Evolutionary conservation across 2,888 invertebrate species (phyloP).

Genomic region (Agonopterix arenella): DNA sequence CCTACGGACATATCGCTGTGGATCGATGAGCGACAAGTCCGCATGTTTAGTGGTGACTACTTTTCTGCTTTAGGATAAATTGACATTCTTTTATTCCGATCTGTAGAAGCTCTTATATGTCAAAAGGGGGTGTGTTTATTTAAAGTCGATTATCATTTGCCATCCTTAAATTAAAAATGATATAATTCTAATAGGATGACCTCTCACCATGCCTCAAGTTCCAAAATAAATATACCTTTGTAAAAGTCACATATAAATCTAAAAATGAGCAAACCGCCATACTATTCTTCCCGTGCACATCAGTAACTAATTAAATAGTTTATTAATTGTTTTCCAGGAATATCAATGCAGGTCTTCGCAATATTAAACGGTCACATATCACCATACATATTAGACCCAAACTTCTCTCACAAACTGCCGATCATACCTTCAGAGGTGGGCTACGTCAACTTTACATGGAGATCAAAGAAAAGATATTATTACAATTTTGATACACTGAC

Average conservation of each 20-base stretch:
- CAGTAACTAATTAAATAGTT: background rate
- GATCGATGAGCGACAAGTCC: slow-evolving; percentile 94
- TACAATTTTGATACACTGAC: slow-evolving; percentile 92
- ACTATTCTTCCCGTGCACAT: too few species aligned
- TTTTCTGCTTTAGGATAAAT: background rate
- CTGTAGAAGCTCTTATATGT: too few species aligned
- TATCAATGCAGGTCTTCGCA: slow-evolving; percentile 92
- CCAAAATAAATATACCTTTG: too few species aligned
- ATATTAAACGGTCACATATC: slow-evolving; percentile 92
- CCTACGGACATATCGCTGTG: slow-evolving; percentile 81
- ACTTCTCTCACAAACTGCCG: slow-evolving; percentile 92
- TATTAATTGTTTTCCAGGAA: slow-evolving; percentile 73
- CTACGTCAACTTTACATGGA: slow-evolving; percentile 94
- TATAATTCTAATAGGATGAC: too few species aligned
- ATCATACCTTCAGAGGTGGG: slow-evolving; percentile 95
- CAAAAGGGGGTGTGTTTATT: too few species aligned
- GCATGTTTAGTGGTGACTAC: slow-evolving; percentile 89
- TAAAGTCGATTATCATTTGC: too few species aligned
- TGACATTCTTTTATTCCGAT: too few species aligned
- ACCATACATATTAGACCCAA: slow-evolving; percentile 91
- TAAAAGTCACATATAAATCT: too few species aligned
- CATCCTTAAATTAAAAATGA: too few species aligned
- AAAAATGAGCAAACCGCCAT: too few species aligned
- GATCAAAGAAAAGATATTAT: slow-evolving; percentile 88
- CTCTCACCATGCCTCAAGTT: too few species aligned